phyloP scores from a whole-genome alignment of 2,113 vertebrate species.

The Cariama cristata region DNA sequence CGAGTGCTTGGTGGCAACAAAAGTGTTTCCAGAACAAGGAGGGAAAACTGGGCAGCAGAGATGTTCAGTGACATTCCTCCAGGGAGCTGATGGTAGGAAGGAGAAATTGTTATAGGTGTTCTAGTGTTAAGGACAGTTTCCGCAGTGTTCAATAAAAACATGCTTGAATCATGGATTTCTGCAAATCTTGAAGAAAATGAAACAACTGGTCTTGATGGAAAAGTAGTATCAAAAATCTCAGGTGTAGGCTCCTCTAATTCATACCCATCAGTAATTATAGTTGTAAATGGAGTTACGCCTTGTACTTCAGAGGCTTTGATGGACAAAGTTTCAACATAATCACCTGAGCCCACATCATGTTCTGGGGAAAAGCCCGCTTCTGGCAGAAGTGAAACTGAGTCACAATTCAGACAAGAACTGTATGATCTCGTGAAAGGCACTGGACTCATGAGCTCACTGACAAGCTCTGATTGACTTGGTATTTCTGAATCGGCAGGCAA shows the following conservation, averaged over 20 bases:
- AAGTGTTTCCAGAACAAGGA: not conserved
- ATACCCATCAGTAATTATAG: constrained; percentile 71
- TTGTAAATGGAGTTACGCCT: constrained; percentile 73
- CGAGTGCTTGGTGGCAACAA: fast-evolving
- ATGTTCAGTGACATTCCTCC: not conserved
- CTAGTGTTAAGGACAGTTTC: not conserved
- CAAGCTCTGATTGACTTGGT: constrained; percentile 1
- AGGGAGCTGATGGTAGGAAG: constrained; percentile 22
- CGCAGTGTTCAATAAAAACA: constrained; percentile 28
- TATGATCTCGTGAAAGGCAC: constrained; percentile 72
- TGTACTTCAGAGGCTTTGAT: constrained; percentile 69
- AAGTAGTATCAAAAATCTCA: constrained; percentile 86
- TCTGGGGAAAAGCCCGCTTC: constrained; percentile 77
- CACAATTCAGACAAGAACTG: constrained; percentile 69
- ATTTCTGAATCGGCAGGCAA: constrained; percentile 28
- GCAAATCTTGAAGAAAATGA: constrained; percentile 75
- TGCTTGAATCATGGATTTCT: not conserved
- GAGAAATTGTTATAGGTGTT: not conserved
- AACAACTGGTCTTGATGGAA: constrained; percentile 83
- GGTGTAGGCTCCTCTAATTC: constrained; percentile 81
- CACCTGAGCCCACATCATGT: constrained; percentile 85
- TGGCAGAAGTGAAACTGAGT: constrained; percentile 72
- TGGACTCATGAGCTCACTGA: constrained; percentile 68
- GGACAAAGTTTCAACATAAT: constrained; percentile 84
- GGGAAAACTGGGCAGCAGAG: not conserved